These are phyloP conservation scores for Catharus minimus DNA, from an alignment of 2,113 vertebrate species.

Conservation along the genomic window DNA sequence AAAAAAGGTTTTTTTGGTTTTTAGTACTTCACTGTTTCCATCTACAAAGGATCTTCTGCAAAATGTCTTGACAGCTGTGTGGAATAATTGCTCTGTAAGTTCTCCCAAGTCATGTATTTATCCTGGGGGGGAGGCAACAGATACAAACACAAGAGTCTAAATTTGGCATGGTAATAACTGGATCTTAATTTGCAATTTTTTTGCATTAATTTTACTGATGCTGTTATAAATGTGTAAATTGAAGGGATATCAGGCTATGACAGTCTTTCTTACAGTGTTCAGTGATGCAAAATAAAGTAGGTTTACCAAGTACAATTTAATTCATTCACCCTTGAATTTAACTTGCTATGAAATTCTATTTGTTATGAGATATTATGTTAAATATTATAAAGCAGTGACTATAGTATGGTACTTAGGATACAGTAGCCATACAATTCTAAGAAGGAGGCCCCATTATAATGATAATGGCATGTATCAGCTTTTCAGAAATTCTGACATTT, in stretches of 20 bases:
- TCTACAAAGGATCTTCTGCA: background rate
- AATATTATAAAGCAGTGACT: background rate
- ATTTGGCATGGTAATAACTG: background rate
- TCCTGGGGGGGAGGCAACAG: fast-evolving
- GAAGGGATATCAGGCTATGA: background rate
- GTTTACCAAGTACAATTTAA: background rate
- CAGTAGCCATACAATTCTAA: background rate
- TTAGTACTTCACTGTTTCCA: background rate
- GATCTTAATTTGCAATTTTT: constrained; percentile 1
- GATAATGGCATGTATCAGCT: background rate
- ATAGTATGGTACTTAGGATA: background rate
- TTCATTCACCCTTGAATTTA: background rate
- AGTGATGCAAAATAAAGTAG: background rate
- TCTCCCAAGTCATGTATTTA: background rate
- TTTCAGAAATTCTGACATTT: background rate
- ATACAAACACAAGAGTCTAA: background rate
- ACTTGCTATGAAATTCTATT: background rate
- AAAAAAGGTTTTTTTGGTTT: background rate
- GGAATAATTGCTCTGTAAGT: background rate
- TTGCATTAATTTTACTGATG: background rate
- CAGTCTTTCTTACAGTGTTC: background rate
- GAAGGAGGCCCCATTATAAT: background rate
- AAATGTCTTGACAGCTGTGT: background rate
- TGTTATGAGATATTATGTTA: background rate
- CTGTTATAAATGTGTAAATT: background rate